phyloP scores from a whole-genome alignment of 2,888 invertebrate species.

The Meteorus colon region DNA sequence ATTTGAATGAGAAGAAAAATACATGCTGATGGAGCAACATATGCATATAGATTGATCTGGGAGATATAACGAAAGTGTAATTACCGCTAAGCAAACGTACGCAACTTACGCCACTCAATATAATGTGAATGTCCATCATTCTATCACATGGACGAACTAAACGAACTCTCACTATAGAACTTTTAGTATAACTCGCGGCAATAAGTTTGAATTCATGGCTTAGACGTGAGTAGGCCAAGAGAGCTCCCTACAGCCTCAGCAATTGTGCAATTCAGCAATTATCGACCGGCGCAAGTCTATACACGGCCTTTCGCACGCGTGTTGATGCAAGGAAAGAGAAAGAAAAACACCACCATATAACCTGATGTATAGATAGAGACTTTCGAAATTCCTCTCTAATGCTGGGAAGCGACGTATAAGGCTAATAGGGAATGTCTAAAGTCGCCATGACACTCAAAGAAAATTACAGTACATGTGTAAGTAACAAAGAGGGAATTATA shows the following conservation, averaged over 20 bases:
- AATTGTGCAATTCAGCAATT: conserved; percentile 39
- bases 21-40: background rate
- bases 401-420: conserved; percentile 12
- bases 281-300: conserved; percentile 28
- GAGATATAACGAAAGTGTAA: conserved; percentile 30
- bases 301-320: conserved; percentile 38
- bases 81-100: conserved; percentile 6
- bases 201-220: conserved; percentile 31
- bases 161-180: conserved; percentile 1
- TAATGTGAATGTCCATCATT: conserved; percentile 32
- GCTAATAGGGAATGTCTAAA: conserved; percentile 30
- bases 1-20: background rate
- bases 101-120: conserved; percentile 9
- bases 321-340: conserved; percentile 24
- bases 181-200: conserved; percentile 14
- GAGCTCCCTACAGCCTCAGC: conserved; percentile 38
- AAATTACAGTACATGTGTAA: too few relatives aligned
- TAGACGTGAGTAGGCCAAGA: conserved; percentile 29
- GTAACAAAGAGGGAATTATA: background rate
- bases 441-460: conserved; percentile 19
- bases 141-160: background rate
- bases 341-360: background rate
- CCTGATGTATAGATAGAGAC: background rate
- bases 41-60: background rate
- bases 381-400: conserved; percentile 34